Percentiles rank a stretch among this genome's conserved stretches.
Evolutionary conservation across 2,888 invertebrate genomes (phyloP).

Genomic region (Lasioglossum pauxillum): DNA sequence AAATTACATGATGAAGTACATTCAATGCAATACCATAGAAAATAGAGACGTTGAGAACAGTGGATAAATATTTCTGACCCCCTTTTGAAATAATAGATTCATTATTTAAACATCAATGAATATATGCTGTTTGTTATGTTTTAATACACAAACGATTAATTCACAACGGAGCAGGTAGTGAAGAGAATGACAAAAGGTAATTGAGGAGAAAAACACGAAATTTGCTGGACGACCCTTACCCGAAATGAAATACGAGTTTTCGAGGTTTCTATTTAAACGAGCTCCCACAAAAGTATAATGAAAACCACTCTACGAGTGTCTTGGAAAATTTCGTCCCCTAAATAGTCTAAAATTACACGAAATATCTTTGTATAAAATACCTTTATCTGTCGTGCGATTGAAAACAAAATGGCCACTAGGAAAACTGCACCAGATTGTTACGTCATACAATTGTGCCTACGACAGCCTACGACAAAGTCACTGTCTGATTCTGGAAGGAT

Average conservation of each 20-base stretch:
- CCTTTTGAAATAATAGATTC: background rate
- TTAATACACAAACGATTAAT: constrained; percentile 5
- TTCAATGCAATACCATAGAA: constrained; percentile 3
- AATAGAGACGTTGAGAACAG: background rate
- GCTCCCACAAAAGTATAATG: constrained; percentile 5
- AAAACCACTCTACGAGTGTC: constrained; percentile 42
- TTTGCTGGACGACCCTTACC: constrained; percentile 40
- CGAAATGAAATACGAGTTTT: constrained; percentile 37
- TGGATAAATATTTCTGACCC: background rate
- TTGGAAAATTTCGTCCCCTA: constrained; percentile 46
- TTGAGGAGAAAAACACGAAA: constrained; percentile 27
- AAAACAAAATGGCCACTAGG: constrained; percentile 83
- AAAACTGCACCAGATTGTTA: constrained; percentile 74
- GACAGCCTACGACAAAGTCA: constrained; percentile 28
- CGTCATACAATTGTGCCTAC: constrained; percentile 69
- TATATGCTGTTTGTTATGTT: background rate
- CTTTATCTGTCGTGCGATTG: constrained; percentile 80
- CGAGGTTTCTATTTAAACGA: constrained; percentile 24
- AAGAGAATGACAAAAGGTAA: constrained; percentile 7
- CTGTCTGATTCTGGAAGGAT: constrained; percentile 15
- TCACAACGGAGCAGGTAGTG: background rate
- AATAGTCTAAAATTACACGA: constrained; percentile 74
- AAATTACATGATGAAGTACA: constrained; percentile 18
- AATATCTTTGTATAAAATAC: constrained; percentile 80
- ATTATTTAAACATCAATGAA: background rate